Conservation (phyloP, 2,888 invertebrate genomes). For the Drosophila fulvimacula region DNA sequence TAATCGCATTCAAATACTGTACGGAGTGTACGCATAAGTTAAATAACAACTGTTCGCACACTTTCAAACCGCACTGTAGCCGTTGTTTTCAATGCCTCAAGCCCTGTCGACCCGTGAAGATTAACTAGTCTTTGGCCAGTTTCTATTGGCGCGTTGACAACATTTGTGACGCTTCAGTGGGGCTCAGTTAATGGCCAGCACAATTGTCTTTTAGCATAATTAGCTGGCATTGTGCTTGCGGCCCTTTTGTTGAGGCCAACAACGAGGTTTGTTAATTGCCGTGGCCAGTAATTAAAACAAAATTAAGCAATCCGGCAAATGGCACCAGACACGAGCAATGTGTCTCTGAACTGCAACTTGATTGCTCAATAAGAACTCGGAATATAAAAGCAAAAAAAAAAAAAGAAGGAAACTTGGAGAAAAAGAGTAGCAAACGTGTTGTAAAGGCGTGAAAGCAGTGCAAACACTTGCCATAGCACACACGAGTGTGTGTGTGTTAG, state of each 20-base stretch:
- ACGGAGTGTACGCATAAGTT: neutral
- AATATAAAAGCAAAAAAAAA: constrained; percentile 1
- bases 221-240: constrained; percentile 33
- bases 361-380: constrained; percentile 56
- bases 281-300: constrained; percentile 67
- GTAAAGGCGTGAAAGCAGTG: constrained; percentile 58
- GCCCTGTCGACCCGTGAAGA: neutral
- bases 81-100: neutral
- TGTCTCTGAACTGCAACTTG: constrained; percentile 28
- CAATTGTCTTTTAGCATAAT: constrained; percentile 37
- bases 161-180: constrained; percentile 34
- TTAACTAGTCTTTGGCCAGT: constrained; percentile 24
- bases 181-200: constrained; percentile 24
- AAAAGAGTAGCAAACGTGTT: neutral
- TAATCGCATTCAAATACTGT: too few species aligned
- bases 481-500: constrained; percentile 21
- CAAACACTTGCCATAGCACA: constrained; percentile 49
- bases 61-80: constrained; percentile 2
- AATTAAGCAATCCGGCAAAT: constrained; percentile 53
- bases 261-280: constrained; percentile 32
- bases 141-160: constrained; percentile 34
- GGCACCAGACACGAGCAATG: constrained; percentile 20
- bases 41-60: neutral
- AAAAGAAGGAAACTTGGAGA: neutral
- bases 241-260: constrained; percentile 17